These are phyloP conservation scores for Polylopha cassiicola DNA, from an alignment of 2,888 invertebrate genomes.

Conservation along the genomic window DNA sequence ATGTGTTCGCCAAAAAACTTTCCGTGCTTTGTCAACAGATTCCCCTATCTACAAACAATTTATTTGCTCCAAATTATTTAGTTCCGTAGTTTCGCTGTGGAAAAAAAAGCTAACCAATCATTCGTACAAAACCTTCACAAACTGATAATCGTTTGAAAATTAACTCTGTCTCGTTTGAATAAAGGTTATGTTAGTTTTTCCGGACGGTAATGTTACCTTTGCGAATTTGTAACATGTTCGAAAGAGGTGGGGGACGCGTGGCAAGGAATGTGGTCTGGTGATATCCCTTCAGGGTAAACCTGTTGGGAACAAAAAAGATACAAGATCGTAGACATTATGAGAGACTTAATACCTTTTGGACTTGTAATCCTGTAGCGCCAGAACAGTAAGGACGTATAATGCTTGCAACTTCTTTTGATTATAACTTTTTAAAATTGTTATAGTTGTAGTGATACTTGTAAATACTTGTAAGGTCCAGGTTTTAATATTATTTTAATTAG, in stretches of 20 bases:
- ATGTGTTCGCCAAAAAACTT: too few species aligned
- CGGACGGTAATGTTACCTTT: slow-evolving; percentile 28
- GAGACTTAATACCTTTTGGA: too few species aligned
- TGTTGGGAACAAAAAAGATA: too few species aligned
- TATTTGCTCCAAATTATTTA: slow-evolving; percentile 71
- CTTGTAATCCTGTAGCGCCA: too few species aligned
- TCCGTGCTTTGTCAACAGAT: too few species aligned
- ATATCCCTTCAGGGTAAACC: too few species aligned
- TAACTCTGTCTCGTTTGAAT: slow-evolving; percentile 24
- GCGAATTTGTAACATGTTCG: slow-evolving; percentile 42
- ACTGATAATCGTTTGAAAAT: slow-evolving; percentile 24
- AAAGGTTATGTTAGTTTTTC: slow-evolving; percentile 26
- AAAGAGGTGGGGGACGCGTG: slow-evolving; percentile 44
- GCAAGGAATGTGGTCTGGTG: slow-evolving; percentile 71
- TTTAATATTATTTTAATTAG: slow-evolving; percentile 21
- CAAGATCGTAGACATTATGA: too few species aligned
- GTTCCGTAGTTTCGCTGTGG: slow-evolving; percentile 64
- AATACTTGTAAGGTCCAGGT: slow-evolving; percentile 7
- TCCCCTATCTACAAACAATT: slow-evolving; percentile 49
- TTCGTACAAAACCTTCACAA: slow-evolving; percentile 5
- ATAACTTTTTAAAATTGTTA: not conserved
- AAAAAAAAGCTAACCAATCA: slow-evolving; percentile 61
- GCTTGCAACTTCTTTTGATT: too few species aligned
- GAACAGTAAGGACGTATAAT: too few species aligned
- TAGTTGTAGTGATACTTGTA: slow-evolving; percentile 1